These are phyloP conservation scores for Cyanistes caeruleus DNA, from an alignment of 2,113 vertebrate genomes.

Conservation along the genomic window DNA sequence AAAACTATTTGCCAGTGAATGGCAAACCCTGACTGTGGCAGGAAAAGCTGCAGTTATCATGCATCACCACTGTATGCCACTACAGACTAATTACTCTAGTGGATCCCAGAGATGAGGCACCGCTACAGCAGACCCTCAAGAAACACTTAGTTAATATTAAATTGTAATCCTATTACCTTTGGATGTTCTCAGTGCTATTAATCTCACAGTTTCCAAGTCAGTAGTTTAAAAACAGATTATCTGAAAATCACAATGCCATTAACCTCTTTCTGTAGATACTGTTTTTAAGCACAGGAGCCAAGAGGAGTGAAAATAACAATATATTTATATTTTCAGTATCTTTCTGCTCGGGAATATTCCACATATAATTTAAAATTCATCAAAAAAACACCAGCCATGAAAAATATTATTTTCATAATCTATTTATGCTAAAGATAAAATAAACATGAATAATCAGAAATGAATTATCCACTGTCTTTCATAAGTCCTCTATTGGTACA, in stretches of 20 bases:
- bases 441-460: neutral
- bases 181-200: conserved; percentile 27
- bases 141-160: conserved; percentile 37
- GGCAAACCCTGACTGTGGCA: neutral
- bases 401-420: neutral
- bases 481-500: neutral
- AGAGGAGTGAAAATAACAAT: neutral
- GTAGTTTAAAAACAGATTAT: conserved; percentile 29
- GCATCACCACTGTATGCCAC: conserved; percentile 52
- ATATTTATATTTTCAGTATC: neutral
- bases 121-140: neutral
- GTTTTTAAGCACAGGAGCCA: neutral
- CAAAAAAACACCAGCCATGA: neutral
- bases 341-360: neutral
- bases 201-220: conserved; percentile 33
- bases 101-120: neutral
- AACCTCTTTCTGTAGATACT: neutral
- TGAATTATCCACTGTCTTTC: neutral
- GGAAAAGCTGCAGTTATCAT: conserved; percentile 34
- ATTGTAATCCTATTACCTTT: conserved; percentile 43
- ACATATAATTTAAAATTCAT: neutral
- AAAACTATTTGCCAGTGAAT: neutral
- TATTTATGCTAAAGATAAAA: neutral
- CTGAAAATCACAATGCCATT: neutral
- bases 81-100: conserved; percentile 31